Percentiles rank a stretch among this genome's conserved stretches.
phyloP scores from a whole-genome alignment of 2,888 invertebrate species.

The Tenthredo notha region DNA sequence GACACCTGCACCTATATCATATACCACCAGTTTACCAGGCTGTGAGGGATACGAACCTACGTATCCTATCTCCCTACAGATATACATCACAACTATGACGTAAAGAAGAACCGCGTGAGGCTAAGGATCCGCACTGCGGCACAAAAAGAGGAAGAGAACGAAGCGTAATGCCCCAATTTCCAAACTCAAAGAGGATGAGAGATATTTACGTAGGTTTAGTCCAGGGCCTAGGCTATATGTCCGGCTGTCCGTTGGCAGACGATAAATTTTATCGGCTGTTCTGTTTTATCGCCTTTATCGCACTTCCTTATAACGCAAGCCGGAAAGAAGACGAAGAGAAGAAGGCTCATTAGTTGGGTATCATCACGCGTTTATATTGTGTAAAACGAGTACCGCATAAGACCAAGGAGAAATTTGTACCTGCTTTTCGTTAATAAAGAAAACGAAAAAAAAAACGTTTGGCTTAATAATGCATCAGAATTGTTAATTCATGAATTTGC shows the following conservation, averaged over 20 bases:
- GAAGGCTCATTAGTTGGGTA: background rate
- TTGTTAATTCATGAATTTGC: background rate
- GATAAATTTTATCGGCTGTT: conserved; percentile 47
- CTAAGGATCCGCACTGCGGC: conserved; percentile 47
- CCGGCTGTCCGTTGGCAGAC: conserved; percentile 30
- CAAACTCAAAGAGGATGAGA: background rate
- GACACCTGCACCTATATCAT: conserved; percentile 29
- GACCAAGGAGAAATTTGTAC: background rate
- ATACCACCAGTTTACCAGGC: background rate
- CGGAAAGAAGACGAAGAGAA: background rate
- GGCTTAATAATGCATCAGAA: background rate
- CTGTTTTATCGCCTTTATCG: conserved; percentile 36
- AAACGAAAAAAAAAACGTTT: background rate
- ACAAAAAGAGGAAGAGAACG: conserved; percentile 10
- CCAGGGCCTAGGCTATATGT: conserved; percentile 11
- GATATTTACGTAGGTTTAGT: conserved; percentile 36
- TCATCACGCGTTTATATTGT: background rate
- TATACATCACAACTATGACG: conserved; percentile 11
- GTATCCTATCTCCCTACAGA: background rate
- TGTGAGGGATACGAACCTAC: background rate
- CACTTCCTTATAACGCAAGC: conserved; percentile 46
- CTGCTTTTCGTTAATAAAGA: background rate
- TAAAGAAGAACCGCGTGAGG: background rate
- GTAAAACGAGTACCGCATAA: background rate
- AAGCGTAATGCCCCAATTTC: conserved; percentile 35